A percentile compares a stretch with the other conserved stretches of the same genome.
phyloP scores from a whole-genome alignment of 1,140 invertebrate genomes.

The Phocides pigmalion region DNA sequence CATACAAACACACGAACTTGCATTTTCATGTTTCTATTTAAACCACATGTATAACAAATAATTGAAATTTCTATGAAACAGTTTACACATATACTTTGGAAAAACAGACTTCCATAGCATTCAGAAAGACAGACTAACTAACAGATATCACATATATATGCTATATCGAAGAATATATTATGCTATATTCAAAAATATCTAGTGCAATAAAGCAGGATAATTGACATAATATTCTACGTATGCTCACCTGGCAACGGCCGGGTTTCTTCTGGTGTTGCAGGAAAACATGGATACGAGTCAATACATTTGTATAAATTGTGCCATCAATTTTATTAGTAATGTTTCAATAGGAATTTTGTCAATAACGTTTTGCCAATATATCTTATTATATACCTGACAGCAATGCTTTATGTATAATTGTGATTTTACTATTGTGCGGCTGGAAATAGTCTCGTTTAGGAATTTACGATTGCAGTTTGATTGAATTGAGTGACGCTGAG shows the following conservation, averaged over 20 bases:
- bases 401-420: slow-evolving; percentile 30
- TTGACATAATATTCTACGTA: slow-evolving; percentile 30
- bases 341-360: slow-evolving; percentile 43
- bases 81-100: too few species aligned
- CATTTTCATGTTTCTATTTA: too few species aligned
- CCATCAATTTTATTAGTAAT: slow-evolving; percentile 56
- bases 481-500: too few species aligned
- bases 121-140: neutral
- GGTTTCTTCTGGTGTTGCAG: slow-evolving; percentile 58
- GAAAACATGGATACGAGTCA: slow-evolving; percentile 61
- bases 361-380: slow-evolving; percentile 43
- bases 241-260: slow-evolving; percentile 58
- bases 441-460: neutral
- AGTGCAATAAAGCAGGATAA: slow-evolving; percentile 15
- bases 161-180: too few species aligned
- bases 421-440: slow-evolving; percentile 33
- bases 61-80: too few species aligned
- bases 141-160: neutral
- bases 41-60: too few species aligned
- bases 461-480: neutral
- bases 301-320: slow-evolving; percentile 49
- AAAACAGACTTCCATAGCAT: too few species aligned
- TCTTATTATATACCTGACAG: slow-evolving; percentile 45
- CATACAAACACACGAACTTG: too few species aligned
- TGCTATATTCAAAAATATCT: neutral